These are phyloP conservation scores for Dysdera silvatica DNA, from an alignment of 1,140 invertebrate genomes.

Conservation along the genomic window DNA sequence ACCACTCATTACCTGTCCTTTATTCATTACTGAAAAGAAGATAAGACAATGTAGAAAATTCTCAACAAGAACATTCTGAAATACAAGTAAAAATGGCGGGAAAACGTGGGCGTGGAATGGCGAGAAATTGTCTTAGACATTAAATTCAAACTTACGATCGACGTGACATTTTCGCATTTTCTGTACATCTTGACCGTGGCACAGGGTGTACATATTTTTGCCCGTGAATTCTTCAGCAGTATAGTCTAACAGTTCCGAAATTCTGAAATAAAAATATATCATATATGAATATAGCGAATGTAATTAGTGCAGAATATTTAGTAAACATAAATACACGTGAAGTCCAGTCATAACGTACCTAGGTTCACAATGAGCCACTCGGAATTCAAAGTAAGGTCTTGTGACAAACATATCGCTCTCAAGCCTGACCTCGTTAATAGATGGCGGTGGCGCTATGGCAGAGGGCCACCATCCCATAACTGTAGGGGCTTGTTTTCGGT, in stretches of 20 bases:
- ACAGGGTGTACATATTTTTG: conserved; percentile 85
- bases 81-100: not conserved
- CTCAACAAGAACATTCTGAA: not conserved
- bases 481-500: conserved; percentile 58
- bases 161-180: conserved; percentile 85
- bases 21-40: conserved; percentile 74
- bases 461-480: conserved; percentile 80
- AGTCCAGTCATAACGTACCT: conserved; percentile 65
- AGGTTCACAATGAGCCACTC: conserved; percentile 92
- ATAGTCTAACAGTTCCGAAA: conserved; percentile 87
- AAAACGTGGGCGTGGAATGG: too few relatives aligned
- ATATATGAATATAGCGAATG: not conserved
- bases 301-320: too few relatives aligned
- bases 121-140: too few relatives aligned
- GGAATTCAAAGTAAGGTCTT: conserved; percentile 88
- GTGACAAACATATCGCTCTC: conserved; percentile 97
- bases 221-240: conserved; percentile 86
- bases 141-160: conserved; percentile 71
- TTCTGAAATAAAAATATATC: conserved; percentile 51
- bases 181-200: conserved; percentile 89
- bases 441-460: conserved; percentile 87
- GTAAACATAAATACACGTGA: too few relatives aligned
- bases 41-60: not conserved
- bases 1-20: conserved; percentile 91
- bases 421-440: conserved; percentile 89